phyloP scores from a whole-genome alignment of 2,888 invertebrate species.

The Scaptomyza flava region DNA sequence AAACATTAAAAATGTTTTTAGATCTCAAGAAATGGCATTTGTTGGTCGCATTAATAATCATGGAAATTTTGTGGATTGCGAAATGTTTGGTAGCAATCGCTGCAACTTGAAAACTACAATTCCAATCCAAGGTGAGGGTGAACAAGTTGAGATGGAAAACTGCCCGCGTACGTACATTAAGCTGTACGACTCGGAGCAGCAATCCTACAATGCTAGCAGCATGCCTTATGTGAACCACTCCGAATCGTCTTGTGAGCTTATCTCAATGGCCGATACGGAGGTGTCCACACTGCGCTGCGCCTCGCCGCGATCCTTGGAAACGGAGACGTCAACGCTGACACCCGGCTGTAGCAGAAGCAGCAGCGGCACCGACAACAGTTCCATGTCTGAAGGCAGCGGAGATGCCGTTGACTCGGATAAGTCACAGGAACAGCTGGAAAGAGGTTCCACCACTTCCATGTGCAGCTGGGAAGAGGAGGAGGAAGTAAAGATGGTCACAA shows the following conservation, averaged over 20 bases:
- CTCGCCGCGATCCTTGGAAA: slow-evolving; percentile 42
- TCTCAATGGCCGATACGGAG: slow-evolving; percentile 58
- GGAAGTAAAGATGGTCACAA: slow-evolving; percentile 45
- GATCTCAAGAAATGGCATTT: slow-evolving; percentile 56
- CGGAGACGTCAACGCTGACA: slow-evolving; percentile 17
- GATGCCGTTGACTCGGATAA: not conserved
- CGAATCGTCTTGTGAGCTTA: slow-evolving; percentile 50
- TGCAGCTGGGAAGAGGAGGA: slow-evolving; percentile 74
- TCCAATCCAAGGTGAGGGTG: not conserved
- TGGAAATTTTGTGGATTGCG: slow-evolving; percentile 40
- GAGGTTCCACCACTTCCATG: slow-evolving; percentile 61
- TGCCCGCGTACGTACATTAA: slow-evolving; percentile 61
- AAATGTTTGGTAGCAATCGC: slow-evolving; percentile 11
- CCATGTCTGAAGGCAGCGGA: slow-evolving; percentile 11
- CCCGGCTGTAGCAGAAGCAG: not conserved
- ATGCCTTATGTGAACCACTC: slow-evolving; percentile 61
- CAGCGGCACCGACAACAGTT: slow-evolving; percentile 24
- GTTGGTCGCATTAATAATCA: slow-evolving; percentile 54
- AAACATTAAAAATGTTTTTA: not conserved
- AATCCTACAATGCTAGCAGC: slow-evolving; percentile 14
- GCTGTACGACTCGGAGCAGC: slow-evolving; percentile 26
- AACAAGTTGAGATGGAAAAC: not conserved
- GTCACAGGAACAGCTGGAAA: slow-evolving; percentile 18
- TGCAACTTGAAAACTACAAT: slow-evolving; percentile 1
- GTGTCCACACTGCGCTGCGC: slow-evolving; percentile 58